Evolutionary conservation across 2,797 vertebrate genomes (phyloP), one percentile per base, ranked within the genome.

Genomic region (Centroberyx gerrardi): DNA sequence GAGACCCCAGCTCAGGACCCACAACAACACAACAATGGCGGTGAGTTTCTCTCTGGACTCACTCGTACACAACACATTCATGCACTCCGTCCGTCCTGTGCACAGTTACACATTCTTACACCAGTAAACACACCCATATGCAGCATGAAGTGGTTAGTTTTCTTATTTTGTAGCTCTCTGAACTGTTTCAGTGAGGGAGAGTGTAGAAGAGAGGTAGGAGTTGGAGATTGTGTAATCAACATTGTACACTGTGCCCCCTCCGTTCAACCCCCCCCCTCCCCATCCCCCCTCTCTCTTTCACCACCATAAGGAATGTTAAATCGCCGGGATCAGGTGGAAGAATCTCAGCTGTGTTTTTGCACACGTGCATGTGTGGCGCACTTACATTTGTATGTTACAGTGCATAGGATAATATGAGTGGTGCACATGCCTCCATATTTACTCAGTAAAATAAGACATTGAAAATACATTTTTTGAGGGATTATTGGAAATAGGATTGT

Each of bases 31-130:
- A 87, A 70, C 69, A 77, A 75, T 78, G 78, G 80, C 42, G 95
- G 95, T 96, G 92, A 95, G 95, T 94, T 82, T 78, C 15, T 68
- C n/a, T n/a, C 28, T 81, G 53, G 53, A 59, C 87, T 87, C 81
- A 76, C 80, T 76, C 22, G 2, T 52, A 53, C 7, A 18, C 29
- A 29, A 55, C 52, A 51, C 46, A 72, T 7, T 51, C 53, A 61
- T 27, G 22, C 36, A 28, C 9, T 81, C 22, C 72, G 54, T 62
- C 0, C 79, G 42, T 15, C 42, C 42, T 3, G 31, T 15, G 55
- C 18, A 33, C 13, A 67, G 53, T 60, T 70, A 6, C 52, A 52
- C 62, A 70, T 63, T 62, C 64, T 66, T 75, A 61, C 51, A 0
- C 28, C 48, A 12, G 17, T 36, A 72, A 65, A 17, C 36, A 17